Conservation (phyloP, 1,140 invertebrate genomes). For the Apolygus lucorum region DNA sequence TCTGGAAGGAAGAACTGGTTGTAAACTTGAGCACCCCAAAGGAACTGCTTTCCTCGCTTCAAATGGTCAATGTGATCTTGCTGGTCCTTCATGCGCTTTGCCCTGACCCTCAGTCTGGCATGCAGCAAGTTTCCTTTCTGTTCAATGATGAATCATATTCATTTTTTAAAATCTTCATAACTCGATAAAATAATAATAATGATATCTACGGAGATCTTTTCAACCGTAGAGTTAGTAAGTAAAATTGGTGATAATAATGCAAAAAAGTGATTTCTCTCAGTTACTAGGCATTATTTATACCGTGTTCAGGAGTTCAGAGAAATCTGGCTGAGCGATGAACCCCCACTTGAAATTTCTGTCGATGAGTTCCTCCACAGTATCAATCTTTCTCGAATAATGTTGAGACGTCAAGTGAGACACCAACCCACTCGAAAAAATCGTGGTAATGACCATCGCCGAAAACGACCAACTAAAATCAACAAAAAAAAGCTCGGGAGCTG, state of each 20-base stretch:
- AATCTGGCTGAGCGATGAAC: neutral
- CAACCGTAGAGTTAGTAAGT: no score
- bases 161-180: no score
- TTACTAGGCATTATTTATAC: no score
- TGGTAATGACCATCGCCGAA: neutral
- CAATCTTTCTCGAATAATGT: neutral
- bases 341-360: neutral
- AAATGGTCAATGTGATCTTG: neutral
- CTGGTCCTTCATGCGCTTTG: neutral
- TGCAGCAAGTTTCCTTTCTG: neutral
- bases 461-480: neutral
- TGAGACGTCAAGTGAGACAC: neutral
- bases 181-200: no score
- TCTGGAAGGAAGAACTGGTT: neutral
- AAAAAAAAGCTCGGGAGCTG: no score
- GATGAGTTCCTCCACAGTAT: neutral
- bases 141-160: no score
- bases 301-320: neutral
- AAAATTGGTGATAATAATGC: no score
- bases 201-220: no score
- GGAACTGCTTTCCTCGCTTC: neutral
- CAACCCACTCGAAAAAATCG: neutral
- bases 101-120: neutral
- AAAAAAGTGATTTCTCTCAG: no score
- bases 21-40: neutral